A percentile compares a stretch with the other conserved stretches of the same genome.
Evolutionary conservation across 35 echinoderm and acorn worm genomes (phyloP).

Genomic region (Holothuria glaberrima): DNA sequence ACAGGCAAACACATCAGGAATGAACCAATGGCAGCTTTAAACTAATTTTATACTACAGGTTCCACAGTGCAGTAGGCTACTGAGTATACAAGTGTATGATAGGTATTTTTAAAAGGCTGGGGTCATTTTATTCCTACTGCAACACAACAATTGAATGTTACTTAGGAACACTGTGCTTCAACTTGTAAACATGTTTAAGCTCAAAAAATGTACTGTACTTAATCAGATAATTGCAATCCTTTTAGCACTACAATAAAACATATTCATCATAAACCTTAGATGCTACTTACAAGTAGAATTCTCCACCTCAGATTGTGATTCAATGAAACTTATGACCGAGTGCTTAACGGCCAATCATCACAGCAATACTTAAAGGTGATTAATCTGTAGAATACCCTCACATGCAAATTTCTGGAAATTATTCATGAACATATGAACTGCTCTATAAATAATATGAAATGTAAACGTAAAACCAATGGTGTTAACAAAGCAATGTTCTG

Average conservation of each 20-base stretch:
- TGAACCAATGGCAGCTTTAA: not conserved
- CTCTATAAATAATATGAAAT: too few species aligned
- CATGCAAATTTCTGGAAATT: too few species aligned
- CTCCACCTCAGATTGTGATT: too few species aligned
- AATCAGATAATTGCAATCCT: not conserved
- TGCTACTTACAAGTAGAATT: not conserved
- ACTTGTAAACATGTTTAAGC: not conserved
- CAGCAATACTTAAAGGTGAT: too few species aligned
- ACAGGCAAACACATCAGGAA: conserved; percentile 2
- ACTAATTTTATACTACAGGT: conserved; percentile 11
- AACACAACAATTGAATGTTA: not conserved
- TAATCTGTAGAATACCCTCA: too few species aligned
- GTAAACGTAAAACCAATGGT: conserved; percentile 2
- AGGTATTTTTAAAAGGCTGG: not conserved
- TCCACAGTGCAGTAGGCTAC: not conserved
- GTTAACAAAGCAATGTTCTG: not conserved
- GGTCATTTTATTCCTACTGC: not conserved
- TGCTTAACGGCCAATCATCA: too few species aligned
- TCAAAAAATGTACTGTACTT: not conserved
- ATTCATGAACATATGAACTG: too few species aligned
- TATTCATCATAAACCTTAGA: not conserved
- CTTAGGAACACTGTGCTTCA: not conserved
- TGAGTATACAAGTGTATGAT: not conserved
- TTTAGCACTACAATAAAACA: not conserved
- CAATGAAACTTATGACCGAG: too few species aligned